Evolutionary conservation across 2,113 vertebrate species (phyloP), one percentile per base, ranked within the genome.

Genomic region (Chaetodon auriga): DNA sequence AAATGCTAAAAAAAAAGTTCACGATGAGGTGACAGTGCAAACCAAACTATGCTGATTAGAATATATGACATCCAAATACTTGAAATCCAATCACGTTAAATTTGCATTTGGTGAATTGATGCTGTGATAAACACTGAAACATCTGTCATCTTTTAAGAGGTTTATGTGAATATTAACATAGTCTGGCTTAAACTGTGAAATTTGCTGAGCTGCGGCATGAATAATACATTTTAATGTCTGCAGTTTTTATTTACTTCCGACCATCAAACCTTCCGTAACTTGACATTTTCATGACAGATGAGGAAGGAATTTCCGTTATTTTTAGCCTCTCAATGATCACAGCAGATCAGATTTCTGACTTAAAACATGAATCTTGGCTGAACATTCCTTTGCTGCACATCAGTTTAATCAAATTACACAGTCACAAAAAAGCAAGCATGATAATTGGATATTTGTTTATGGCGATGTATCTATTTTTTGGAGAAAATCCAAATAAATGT

Each of bases 401-500:
- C 21, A 43, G 16, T 84, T 87, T 82, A 90, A 65, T 86, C n/a
- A 68, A 57, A 81, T 54, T 58, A 53, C 30, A 68, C 41, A 85
- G 66, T 80, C 62, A 68, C n/a, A 76, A 58, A 64, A 58, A 63
- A 78, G 43, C 55, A 53, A 57, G 51, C 48, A 46, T 18, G 35
- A 58, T n/a, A 46, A 21, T 21, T 63, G 19, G 16, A 41, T 54
- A 7, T n/a, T 19, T 55, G 6, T 53, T 11, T 46, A 35, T 54
- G 4, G 54, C 4, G 57, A 6, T 18, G 43, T 0, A 16, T 53
- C n/a, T 54, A 18, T 46, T 23, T 72, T 54, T 61, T 49, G 65
- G 41, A 62, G 11, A 41, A 30, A 72, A 64, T 19, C 54, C 2
- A 49, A 43, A 62, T 30, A 10, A 72, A 18, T 49, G 83, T 13